Evolutionary conservation across 1,140 invertebrate species (phyloP).

Genomic region (Diplogasteroides magnus): DNA sequence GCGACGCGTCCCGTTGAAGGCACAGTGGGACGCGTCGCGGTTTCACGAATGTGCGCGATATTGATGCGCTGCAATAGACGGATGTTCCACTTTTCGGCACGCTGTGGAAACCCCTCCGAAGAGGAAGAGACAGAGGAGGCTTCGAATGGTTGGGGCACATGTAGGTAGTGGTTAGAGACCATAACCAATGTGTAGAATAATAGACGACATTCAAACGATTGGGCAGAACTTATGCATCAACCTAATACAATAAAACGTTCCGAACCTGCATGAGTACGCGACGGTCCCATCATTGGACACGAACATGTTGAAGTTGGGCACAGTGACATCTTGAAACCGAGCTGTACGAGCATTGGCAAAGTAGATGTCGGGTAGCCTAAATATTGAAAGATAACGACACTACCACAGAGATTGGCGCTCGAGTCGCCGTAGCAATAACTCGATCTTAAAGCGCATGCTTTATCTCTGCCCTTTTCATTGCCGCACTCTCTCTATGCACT

Average conservation of each 20-base stretch:
- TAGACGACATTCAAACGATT: too few relatives aligned
- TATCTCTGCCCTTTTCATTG: background rate
- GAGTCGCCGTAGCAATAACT: background rate
- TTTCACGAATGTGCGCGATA: too few relatives aligned
- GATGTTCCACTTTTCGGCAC: too few relatives aligned
- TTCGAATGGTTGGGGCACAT: too few relatives aligned
- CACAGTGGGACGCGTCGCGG: too few relatives aligned
- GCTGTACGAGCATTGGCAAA: constrained; percentile 47
- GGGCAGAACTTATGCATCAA: too few relatives aligned
- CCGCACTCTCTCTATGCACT: constrained; percentile 4
- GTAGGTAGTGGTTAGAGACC: constrained; percentile 23
- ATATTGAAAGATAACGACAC: constrained; percentile 57
- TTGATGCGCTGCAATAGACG: too few relatives aligned
- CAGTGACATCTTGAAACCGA: constrained; percentile 48
- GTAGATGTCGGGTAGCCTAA: constrained; percentile 61
- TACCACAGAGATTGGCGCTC: too few relatives aligned
- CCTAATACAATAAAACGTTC: constrained; percentile 1
- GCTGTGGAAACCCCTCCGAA: too few relatives aligned
- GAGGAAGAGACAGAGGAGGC: too few relatives aligned
- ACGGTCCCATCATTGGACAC: constrained; percentile 55
- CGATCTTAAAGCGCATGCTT: background rate
- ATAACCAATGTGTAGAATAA: constrained; percentile 13
- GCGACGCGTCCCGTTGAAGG: too few relatives aligned
- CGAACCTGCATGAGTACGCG: constrained; percentile 57
- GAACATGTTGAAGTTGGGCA: constrained; percentile 56